Evolutionary conservation across 1,140 invertebrate genomes (phyloP).

Genomic region (Plutomurus gul): DNA sequence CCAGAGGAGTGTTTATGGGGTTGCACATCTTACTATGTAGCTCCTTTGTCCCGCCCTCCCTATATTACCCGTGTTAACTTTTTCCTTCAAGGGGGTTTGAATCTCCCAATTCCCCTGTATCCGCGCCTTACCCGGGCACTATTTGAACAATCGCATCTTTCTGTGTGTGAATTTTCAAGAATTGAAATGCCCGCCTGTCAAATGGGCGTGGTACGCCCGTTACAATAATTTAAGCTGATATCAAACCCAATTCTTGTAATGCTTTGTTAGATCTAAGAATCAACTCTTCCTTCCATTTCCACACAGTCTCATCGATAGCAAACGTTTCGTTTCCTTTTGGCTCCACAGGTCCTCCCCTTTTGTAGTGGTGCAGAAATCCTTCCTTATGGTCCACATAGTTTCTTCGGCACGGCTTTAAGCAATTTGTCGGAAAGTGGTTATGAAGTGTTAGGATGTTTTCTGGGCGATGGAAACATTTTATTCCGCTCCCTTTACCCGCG

Average conservation of each 20-base stretch:
- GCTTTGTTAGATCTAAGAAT: background rate
- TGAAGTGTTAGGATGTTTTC: slow-evolving; percentile 57
- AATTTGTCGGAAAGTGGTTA: slow-evolving; percentile 61
- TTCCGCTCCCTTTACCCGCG: background rate
- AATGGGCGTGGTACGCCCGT: too few relatives aligned
- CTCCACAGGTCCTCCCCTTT: background rate
- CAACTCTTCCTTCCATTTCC: background rate
- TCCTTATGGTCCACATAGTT: background rate
- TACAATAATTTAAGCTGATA: background rate
- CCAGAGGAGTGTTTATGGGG: too few relatives aligned
- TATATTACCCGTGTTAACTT: too few relatives aligned
- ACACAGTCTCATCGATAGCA: background rate
- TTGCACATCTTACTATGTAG: too few relatives aligned
- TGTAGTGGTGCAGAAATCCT: background rate
- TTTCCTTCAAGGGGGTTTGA: too few relatives aligned
- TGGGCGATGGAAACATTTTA: background rate
- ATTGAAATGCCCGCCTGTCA: too few relatives aligned
- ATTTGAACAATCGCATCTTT: too few relatives aligned
- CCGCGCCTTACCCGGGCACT: too few relatives aligned
- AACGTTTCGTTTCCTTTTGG: background rate
- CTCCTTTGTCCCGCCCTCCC: too few relatives aligned
- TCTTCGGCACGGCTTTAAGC: background rate
- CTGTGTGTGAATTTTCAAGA: too few relatives aligned
- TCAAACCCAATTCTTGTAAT: background rate
- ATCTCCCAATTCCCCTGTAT: too few relatives aligned